phyloP scores from a whole-genome alignment of 2,888 invertebrate species.

The Leucophenga maculata region DNA sequence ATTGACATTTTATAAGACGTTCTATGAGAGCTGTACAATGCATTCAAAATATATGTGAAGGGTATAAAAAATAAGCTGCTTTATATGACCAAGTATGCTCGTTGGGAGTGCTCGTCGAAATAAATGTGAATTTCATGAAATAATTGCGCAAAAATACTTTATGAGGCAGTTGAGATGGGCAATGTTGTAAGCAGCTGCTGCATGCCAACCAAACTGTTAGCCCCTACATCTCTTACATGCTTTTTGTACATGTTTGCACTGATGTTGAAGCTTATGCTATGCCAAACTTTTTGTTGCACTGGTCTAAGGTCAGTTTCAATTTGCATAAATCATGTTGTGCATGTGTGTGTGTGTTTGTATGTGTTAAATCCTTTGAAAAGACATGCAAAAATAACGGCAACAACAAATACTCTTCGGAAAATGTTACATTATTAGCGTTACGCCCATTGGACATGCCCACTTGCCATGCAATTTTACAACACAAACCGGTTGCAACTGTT shows the following conservation, averaged over 20 bases:
- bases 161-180: slow-evolving; percentile 41
- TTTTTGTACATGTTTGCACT: background rate
- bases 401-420: slow-evolving; percentile 46
- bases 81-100: background rate
- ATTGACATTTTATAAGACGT: too few species aligned
- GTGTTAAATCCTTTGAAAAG: slow-evolving; percentile 5
- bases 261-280: slow-evolving; percentile 8
- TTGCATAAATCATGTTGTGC: slow-evolving; percentile 61
- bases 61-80: background rate
- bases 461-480: slow-evolving; percentile 34
- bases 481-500: slow-evolving; percentile 16
- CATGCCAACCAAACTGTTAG: background rate
- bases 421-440: slow-evolving; percentile 24
- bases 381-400: slow-evolving; percentile 44
- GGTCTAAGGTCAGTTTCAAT: slow-evolving; percentile 64
- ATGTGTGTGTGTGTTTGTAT: slow-evolving; percentile 13
- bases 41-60: too few species aligned
- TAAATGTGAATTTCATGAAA: slow-evolving; percentile 60
- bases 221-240: background rate
- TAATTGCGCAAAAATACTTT: slow-evolving; percentile 60
- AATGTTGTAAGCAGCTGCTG: slow-evolving; percentile 3
- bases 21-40: too few species aligned
- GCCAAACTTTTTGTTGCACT: slow-evolving; percentile 22
- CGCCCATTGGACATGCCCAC: slow-evolving; percentile 31
- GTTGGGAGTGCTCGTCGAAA: slow-evolving; percentile 33